Evolutionary conservation across 2,888 invertebrate genomes (phyloP).

Genomic region (Julus scanicus): DNA sequence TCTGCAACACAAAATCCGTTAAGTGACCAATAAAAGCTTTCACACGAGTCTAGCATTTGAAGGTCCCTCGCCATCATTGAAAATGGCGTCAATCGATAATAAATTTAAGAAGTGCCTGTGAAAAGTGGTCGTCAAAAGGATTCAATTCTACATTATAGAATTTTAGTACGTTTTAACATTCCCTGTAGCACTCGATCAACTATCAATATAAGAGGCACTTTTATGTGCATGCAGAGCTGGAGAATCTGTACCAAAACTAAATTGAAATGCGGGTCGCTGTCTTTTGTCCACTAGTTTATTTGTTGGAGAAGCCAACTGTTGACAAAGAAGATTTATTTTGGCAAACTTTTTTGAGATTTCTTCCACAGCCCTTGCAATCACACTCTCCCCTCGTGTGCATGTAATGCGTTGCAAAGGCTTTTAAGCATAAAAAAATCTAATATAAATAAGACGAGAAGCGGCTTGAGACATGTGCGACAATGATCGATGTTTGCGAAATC

Average conservation of each 20-base stretch:
- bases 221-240: neutral
- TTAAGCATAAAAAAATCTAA: constrained; percentile 7
- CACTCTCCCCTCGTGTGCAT: neutral
- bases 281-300: constrained; percentile 33
- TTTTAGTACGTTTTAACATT: constrained; percentile 8
- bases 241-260: neutral
- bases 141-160: constrained; percentile 27
- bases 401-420: neutral
- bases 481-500: constrained; percentile 1
- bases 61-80: neutral
- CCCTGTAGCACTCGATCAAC: neutral
- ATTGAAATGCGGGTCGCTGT: neutral
- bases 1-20: neutral
- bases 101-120: constrained; percentile 9
- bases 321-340: constrained; percentile 22
- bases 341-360: constrained; percentile 14
- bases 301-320: neutral
- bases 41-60: neutral
- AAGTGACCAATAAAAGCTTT: neutral
- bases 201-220: neutral
- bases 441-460: constrained; percentile 15
- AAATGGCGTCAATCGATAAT: constrained; percentile 21
- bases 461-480: neutral
- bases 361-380: neutral
- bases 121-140: constrained; percentile 19